Percentiles rank a stretch among this genome's conserved stretches.
Evolutionary conservation across 1,140 invertebrate genomes (phyloP).

Genomic region (Papilio polytes): DNA sequence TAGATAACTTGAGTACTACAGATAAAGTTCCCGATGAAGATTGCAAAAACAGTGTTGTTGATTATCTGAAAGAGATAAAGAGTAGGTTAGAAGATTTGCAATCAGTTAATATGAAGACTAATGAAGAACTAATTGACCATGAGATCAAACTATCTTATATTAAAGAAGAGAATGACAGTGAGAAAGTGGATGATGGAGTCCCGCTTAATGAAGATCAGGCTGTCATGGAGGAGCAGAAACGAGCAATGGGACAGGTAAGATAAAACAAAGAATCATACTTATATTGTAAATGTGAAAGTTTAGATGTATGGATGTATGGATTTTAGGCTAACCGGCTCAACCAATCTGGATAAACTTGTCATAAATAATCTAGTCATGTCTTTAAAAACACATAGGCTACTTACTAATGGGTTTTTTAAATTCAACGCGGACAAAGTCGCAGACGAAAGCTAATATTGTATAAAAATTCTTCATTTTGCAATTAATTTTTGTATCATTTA

Average conservation of each 20-base stretch:
- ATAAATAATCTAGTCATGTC: no score
- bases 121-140: constrained; percentile 84
- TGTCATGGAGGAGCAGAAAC: constrained; percentile 86
- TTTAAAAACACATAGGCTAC: background rate
- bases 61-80: constrained; percentile 84
- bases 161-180: constrained; percentile 60
- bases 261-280: constrained; percentile 27
- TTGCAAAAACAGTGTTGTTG: constrained; percentile 64
- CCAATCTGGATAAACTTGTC: no score
- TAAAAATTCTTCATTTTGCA: no score
- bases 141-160: constrained; percentile 79
- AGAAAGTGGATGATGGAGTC: constrained; percentile 65
- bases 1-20: constrained; percentile 69
- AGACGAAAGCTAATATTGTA: no score
- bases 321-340: no score
- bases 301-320: background rate
- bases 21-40: constrained; percentile 60
- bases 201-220: constrained; percentile 81
- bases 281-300: no score
- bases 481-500: constrained; percentile 41
- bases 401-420: no score
- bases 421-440: no score
- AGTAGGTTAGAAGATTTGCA: constrained; percentile 81
- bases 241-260: constrained; percentile 86
- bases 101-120: constrained; percentile 83